Base-by-base conservation (phyloP, 2,797 vertebrate species). In the Takifugu ocellatus region DNA sequence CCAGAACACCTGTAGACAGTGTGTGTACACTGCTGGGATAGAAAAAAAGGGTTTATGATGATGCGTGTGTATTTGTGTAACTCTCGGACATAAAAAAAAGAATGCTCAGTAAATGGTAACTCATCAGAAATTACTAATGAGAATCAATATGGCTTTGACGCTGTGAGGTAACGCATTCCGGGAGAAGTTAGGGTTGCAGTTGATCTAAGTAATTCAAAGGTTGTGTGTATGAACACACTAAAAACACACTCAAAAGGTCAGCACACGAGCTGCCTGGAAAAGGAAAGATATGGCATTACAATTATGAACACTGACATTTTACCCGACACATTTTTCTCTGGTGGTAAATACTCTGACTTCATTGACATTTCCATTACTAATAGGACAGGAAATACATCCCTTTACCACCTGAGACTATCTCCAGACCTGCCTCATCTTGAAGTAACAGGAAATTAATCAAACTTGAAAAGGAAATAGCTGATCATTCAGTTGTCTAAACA, bases 1-100 rank as follows among this genome's bases (percentile, higher is more conserved):
- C 52, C 77, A 75, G 81, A 75, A 89, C 85, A 90, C 87, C 85
- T 88, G 81, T 68, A 56, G 84, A 73, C 70, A 76, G 75, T 71
- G 71, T 77, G 66, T 75, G 81, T 71, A 82, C 61, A 61, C 42
- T 21, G 50, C 54, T 54, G 25, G 68, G 55, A 78, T 68, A 63
- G 15, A 54, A 58, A 54, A 45, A 54, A 56, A 59, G 72, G 59
- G 24, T 56, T 50, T 54, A 63, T 66, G 73, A 59, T 54, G 59
- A 55, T 42, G 70, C 25, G 48, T 26, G 45, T 49, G 51, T 39
- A 25, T 63, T 7, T 50, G 52, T 48, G 54, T 17, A 29, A 64
- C 51, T 21, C 33, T 54, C 43, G 59, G 68, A 72, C 44, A 49
- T 46, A 51, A 59, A 10, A 73, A 56, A 29, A 42, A 46, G 17